A percentile compares a stretch with the other conserved stretches of the same genome.
These are phyloP conservation scores for Bambusicola thoracicus DNA, from an alignment of 2,113 vertebrate species.

Conservation along the genomic window DNA sequence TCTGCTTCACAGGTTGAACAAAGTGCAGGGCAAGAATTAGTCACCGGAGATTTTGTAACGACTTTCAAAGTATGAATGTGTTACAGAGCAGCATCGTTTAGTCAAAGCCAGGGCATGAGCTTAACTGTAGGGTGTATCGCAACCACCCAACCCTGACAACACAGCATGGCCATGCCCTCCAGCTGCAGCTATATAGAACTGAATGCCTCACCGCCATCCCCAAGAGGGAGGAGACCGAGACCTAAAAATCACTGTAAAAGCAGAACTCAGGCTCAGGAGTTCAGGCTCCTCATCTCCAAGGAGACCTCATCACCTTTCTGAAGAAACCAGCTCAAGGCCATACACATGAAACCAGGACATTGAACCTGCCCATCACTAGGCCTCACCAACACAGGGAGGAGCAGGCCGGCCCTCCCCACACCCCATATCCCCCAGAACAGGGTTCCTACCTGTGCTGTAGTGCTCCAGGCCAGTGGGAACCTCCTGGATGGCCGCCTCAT, in stretches of 20 bases:
- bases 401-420: no score
- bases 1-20: not conserved
- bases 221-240: not conserved
- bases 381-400: not conserved
- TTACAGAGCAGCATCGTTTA: not conserved
- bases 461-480: conserved; percentile 91
- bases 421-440: not conserved
- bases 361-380: fast-evolving
- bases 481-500: conserved; percentile 89
- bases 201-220: not conserved
- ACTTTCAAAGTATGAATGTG: not conserved
- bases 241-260: not conserved
- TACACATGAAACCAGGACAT: not conserved
- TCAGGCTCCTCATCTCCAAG: not conserved
- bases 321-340: fast-evolving
- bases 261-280: not conserved
- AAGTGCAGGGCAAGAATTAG: not conserved
- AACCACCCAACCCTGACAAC: not conserved
- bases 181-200: not conserved
- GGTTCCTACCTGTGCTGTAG: conserved; percentile 82
- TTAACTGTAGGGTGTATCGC: not conserved
- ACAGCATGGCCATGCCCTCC: fast-evolving
- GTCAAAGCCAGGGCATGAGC: not conserved
- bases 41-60: not conserved
- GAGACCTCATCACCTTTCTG: not conserved